Conservation (phyloP, 2,113 vertebrate genomes). For the Lontra canadensis region DNA sequence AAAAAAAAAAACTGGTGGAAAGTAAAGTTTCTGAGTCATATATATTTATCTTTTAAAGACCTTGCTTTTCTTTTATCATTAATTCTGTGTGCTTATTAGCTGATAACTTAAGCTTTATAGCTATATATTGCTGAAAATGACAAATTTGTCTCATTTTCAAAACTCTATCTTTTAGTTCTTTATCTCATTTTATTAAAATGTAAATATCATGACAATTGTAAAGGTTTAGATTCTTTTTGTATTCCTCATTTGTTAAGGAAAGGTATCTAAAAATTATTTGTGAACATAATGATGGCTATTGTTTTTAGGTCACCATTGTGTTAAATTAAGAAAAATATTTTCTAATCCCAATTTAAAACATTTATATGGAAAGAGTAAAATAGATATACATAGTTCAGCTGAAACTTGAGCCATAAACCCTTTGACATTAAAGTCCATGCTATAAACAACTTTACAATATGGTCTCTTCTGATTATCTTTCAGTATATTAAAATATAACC, state of each 20-base stretch:
- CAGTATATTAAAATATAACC: neutral
- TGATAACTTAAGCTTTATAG: neutral
- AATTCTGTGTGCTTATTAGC: neutral
- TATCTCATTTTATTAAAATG: neutral
- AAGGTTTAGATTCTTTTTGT: neutral
- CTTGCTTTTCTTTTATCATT: neutral
- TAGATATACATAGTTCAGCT: neutral
- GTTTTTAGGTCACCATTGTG: neutral
- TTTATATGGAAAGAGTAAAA: neutral
- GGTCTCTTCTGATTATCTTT: neutral
- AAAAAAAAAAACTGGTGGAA: neutral
- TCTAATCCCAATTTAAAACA: neutral
- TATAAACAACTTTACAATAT: neutral
- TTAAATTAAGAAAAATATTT: neutral
- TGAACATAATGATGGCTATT: neutral
- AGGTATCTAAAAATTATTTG: neutral
- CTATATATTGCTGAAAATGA: neutral
- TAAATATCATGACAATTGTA: neutral
- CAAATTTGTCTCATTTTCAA: neutral
- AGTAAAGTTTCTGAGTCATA: neutral
- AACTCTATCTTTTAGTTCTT: neutral
- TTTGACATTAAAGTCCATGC: neutral
- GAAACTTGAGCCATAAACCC: neutral
- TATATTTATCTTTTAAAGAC: neutral
- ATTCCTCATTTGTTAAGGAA: neutral